Conservation (phyloP, 2,888 invertebrate species). For the Glaucopsyche alexis region DNA sequence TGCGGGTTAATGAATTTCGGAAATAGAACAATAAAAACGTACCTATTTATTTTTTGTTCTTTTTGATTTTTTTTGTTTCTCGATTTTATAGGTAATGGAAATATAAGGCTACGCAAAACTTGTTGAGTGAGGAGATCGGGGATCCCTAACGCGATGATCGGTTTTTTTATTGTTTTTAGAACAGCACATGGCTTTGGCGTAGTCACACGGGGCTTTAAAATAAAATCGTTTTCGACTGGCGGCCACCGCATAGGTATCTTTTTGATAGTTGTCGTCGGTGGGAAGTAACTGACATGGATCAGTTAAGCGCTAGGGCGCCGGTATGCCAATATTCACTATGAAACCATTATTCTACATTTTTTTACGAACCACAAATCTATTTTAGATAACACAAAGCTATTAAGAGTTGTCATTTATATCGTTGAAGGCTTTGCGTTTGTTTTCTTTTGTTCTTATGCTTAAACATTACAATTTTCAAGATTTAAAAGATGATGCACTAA, state of each 20-base stretch:
- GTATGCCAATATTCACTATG: background rate
- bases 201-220: slow-evolving; percentile 50
- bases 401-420: background rate
- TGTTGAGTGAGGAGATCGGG: background rate
- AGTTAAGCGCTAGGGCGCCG: background rate
- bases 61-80: background rate
- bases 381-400: background rate
- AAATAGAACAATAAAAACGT: background rate
- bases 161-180: slow-evolving; percentile 15
- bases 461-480: no score
- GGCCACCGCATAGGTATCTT: slow-evolving; percentile 43
- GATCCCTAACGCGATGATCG: background rate
- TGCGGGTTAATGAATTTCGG: background rate
- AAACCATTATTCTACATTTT: slow-evolving; percentile 24
- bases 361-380: background rate
- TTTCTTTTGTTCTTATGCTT: background rate
- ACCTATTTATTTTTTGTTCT: background rate
- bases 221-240: slow-evolving; percentile 52
- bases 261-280: slow-evolving; percentile 58
- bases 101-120: background rate
- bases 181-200: background rate
- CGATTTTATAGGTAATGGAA: no score
- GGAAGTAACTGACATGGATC: slow-evolving; percentile 12
- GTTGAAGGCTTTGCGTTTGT: background rate
- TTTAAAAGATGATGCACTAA: no score